phyloP scores from a whole-genome alignment of 92 coral and sea anemone genomes.

The Pocillopora meandrina region DNA sequence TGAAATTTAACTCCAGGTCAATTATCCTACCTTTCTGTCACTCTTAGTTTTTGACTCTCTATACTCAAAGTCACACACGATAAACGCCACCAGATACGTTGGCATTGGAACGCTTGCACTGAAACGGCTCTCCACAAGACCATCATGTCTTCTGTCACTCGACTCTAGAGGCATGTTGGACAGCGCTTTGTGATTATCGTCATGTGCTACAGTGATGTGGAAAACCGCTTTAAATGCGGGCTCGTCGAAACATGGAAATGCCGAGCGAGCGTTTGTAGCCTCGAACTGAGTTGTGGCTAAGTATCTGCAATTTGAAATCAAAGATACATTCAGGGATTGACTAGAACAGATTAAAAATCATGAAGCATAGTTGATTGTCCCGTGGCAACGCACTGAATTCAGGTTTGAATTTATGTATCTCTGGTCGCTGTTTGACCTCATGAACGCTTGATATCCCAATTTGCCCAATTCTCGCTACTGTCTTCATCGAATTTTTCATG shows the following conservation, averaged over 20 bases:
- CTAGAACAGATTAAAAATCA: too few species aligned
- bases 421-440: too few species aligned
- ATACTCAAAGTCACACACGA: conserved; percentile 81
- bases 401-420: too few species aligned
- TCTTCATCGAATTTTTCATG: too few species aligned
- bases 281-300: conserved; percentile 91
- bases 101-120: conserved; percentile 75
- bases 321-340: not conserved
- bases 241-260: conserved; percentile 96
- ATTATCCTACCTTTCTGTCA: conserved; percentile 54
- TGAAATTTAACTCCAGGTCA: not conserved
- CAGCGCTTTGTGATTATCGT: conserved; percentile 52
- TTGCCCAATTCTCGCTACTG: too few species aligned
- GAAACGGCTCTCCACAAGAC: conserved; percentile 58
- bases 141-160: conserved; percentile 44
- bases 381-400: too few species aligned
- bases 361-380: too few species aligned
- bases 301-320: conserved; percentile 42
- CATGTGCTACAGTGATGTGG: conserved; percentile 66
- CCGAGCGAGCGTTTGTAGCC: conserved; percentile 85
- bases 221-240: conserved; percentile 89
- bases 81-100: conserved; percentile 91
- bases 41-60: conserved; percentile 59
- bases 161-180: conserved; percentile 87
- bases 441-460: too few species aligned